These are phyloP conservation scores for Adelphocoris suturalis DNA, from an alignment of 2,888 invertebrate genomes.

Conservation along the genomic window DNA sequence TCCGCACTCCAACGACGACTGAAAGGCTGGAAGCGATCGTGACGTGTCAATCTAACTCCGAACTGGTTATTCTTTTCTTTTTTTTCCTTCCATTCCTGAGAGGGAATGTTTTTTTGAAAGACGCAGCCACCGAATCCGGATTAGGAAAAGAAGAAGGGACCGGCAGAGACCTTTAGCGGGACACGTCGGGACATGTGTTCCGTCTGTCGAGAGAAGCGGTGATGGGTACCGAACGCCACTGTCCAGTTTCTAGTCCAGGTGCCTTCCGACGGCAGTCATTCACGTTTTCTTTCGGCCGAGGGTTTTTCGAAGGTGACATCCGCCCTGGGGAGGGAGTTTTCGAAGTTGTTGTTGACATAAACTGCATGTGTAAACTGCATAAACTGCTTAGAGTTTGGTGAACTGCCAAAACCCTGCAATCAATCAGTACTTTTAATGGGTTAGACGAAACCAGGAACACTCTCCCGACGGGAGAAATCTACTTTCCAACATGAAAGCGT, in stretches of 20 bases:
- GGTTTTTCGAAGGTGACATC: slow-evolving; percentile 19
- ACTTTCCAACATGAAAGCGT: no score
- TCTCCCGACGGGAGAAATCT: no score
- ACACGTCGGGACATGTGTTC: slow-evolving; percentile 16
- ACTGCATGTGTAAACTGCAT: no score
- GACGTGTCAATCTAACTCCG: slow-evolving; percentile 14
- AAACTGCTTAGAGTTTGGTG: not conserved
- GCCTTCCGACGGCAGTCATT: not conserved
- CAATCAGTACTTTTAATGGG: no score
- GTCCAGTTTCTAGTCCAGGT: not conserved
- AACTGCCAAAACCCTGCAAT: no score
- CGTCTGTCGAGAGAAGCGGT: not conserved
- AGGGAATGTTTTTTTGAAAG: not conserved
- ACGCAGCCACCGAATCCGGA: slow-evolving; percentile 10
- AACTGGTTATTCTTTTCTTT: not conserved
- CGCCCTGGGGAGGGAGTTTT: not conserved
- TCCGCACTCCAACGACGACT: not conserved
- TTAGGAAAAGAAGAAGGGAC: slow-evolving; percentile 17
- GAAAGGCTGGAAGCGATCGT: not conserved
- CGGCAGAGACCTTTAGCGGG: not conserved
- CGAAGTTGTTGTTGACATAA: not conserved
- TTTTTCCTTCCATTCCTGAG: not conserved
- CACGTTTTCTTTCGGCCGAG: not conserved
- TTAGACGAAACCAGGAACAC: no score
- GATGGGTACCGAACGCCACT: slow-evolving; percentile 6